Evolutionary conservation across 2,797 vertebrate species (phyloP).

Genomic region (Takifugu rubripes): DNA sequence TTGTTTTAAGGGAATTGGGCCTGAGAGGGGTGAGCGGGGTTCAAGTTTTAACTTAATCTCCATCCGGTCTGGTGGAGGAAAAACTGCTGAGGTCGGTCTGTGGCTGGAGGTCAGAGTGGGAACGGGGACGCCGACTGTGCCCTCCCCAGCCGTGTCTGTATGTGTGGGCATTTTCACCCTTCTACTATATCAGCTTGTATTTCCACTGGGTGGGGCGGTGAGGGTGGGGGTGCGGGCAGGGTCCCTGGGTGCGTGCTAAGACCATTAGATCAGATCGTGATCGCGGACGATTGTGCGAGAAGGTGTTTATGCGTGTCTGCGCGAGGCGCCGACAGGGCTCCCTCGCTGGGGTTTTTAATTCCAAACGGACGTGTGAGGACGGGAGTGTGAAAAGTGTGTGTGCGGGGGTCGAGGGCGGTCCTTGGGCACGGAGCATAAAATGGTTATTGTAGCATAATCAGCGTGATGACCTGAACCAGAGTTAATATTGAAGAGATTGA

Average conservation of each 20-base stretch:
- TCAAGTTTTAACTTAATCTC: constrained; percentile 60
- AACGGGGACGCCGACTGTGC: constrained; percentile 81
- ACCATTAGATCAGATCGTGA: constrained; percentile 56
- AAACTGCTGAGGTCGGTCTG: constrained; percentile 80
- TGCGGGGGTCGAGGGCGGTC: constrained; percentile 17
- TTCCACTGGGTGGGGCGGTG: constrained; percentile 29
- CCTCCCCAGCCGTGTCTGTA: constrained; percentile 68
- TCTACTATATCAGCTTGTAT: constrained; percentile 61
- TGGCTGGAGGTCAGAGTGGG: constrained; percentile 77
- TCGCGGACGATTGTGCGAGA: constrained; percentile 62
- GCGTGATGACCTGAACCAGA: constrained; percentile 62
- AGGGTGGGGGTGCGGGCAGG: constrained; percentile 16
- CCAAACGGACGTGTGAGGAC: constrained; percentile 63
- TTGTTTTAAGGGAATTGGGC: constrained; percentile 21
- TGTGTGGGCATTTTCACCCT: constrained; percentile 60
- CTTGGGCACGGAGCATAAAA: constrained; percentile 53
- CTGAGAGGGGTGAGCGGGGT: constrained; percentile 30
- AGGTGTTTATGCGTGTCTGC: constrained; percentile 72
- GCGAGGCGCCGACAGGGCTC: constrained; percentile 56
- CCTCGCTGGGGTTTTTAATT: constrained; percentile 61
- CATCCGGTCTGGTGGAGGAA: constrained; percentile 79
- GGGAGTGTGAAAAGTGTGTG: constrained; percentile 23
- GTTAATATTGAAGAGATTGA: constrained; percentile 73
- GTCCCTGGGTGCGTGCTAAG: constrained; percentile 47
- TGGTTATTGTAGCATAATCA: constrained; percentile 73